Conservation (phyloP, 1,140 invertebrate genomes). For the Teleogryllus occipitalis region DNA sequence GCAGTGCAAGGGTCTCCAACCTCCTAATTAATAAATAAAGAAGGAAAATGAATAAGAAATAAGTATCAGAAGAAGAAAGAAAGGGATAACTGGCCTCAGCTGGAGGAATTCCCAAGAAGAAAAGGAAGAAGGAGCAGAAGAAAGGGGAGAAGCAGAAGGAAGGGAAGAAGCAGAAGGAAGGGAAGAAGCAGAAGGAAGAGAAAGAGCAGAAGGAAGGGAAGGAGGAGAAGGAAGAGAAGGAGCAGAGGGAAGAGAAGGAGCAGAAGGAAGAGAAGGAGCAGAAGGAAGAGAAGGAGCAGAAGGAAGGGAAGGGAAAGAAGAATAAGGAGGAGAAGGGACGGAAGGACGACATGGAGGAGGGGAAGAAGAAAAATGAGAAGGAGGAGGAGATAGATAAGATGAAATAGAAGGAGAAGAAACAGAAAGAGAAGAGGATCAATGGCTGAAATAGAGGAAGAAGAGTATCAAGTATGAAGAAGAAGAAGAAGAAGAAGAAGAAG, state of each 20-base stretch:
- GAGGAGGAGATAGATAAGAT: not conserved
- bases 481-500: not conserved
- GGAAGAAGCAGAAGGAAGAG: not conserved
- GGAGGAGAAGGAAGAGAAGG: not conserved
- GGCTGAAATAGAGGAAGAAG: not conserved
- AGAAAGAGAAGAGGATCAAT: not conserved
- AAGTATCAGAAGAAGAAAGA: too few relatives aligned
- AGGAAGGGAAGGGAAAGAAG: not conserved
- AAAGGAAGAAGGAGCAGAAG: not conserved
- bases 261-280: not conserved
- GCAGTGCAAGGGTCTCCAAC: too few relatives aligned
- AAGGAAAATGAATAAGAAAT: too few relatives aligned
- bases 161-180: not conserved
- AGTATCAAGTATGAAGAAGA: not conserved
- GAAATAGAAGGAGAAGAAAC: not conserved
- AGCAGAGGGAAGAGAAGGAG: not conserved
- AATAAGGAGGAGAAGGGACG: not conserved
- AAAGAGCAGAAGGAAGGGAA: not conserved
- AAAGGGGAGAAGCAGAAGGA: not conserved
- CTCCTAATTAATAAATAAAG: too few relatives aligned
- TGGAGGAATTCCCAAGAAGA: not conserved
- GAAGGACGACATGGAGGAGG: not conserved
- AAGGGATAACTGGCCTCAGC: too few relatives aligned
- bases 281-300: not conserved
- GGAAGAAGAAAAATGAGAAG: not conserved